Evolutionary conservation across 2,113 vertebrate genomes (phyloP), one percentile per base, ranked within the genome.

Genomic region (Chaenocephalus aceratus): DNA sequence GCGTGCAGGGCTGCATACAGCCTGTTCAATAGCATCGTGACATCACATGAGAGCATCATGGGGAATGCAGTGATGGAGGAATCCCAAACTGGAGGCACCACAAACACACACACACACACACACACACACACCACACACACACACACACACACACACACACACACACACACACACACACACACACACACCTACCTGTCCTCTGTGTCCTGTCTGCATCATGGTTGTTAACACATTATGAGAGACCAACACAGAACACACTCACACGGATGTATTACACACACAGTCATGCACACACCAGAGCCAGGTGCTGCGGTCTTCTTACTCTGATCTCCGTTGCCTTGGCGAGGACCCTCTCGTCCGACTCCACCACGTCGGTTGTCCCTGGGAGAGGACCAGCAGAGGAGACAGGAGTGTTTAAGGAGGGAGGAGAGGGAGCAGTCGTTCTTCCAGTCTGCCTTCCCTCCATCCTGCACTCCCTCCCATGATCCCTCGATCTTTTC

Each of bases 251-350:
- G 72, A 26, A 1, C 52, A 67, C 60, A 58, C 21, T 0, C 3
- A 72, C n/a, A 30, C 10, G 49, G n/a, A 76, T 34, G 46, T 9
- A 51, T 41, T 34, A 72, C 77, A 87, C 48, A 83, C 61, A 82
- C 16, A 57, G 64, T 82, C 77, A 76, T 72, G 78, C 86, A 92
- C 92, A 93, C 92, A 93, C 90, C 91, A 91, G 88, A 4, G 91
- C 71, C 7, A 91, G 89, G 69, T 93, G 88, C 82, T 88, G 89
- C 79, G 89, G 90, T 86, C 91, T 91, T 91, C 93, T 94, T 93
- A 94, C 92, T 92, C 91, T 93, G 83, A 93, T 94, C 87, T 94
- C 90, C 0, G 86, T 45, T 51, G 88, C 49, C 77, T 92, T 93
- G 82, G 77, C 44, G 36, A 90, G 65, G 77, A 89, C 79, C 60